Conservation (phyloP, 2,113 vertebrate genomes). For the Prionailurus bengalensis region DNA sequence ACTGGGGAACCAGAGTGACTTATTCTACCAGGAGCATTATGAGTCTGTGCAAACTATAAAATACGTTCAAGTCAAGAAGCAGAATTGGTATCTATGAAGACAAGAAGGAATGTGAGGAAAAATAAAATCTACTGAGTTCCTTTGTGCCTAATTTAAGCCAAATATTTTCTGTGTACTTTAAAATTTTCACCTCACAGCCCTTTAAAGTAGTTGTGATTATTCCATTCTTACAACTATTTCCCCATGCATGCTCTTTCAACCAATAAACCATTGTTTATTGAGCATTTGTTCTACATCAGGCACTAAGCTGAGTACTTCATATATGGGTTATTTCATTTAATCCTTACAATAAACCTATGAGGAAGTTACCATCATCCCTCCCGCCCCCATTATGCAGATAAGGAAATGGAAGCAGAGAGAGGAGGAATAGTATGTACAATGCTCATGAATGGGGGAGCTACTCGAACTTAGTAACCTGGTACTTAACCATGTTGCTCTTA, state of each 20-base stretch:
- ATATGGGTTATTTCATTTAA: background rate
- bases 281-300: background rate
- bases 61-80: background rate
- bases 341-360: background rate
- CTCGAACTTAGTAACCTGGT: background rate
- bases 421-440: no score
- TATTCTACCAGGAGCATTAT: background rate
- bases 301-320: background rate
- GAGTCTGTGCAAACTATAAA: background rate
- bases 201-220: background rate
- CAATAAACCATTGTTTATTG: background rate
- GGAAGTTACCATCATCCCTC: background rate
- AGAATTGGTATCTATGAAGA: background rate
- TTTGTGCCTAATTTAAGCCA: background rate
- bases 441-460: no score
- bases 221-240: background rate
- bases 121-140: background rate
- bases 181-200: background rate
- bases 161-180: background rate
- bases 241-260: background rate
- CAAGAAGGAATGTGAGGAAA: background rate
- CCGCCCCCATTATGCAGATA: background rate
- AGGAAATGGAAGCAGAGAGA: background rate
- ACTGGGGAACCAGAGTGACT: background rate
- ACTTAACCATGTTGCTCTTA: background rate